phyloP scores from a whole-genome alignment of 2,888 invertebrate species.

The Conops quadrifasciatus region DNA sequence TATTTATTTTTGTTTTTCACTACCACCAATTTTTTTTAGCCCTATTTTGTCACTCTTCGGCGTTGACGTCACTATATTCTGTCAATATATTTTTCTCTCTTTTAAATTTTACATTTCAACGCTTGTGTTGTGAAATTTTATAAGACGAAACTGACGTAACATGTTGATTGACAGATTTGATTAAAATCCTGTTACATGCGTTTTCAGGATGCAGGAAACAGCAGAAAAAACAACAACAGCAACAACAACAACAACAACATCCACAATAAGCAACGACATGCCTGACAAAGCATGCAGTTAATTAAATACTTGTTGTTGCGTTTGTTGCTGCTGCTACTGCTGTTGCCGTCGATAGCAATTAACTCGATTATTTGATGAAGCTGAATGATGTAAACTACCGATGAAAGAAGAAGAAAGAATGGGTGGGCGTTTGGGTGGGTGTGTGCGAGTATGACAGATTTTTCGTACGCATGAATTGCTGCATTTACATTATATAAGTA shows the following conservation, averaged over 20 bases:
- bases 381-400: neutral
- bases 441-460: neutral
- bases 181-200: constrained; percentile 27
- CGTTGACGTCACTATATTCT: too few species aligned
- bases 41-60: too few species aligned
- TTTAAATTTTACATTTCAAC: too few species aligned
- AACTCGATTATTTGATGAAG: constrained; percentile 24
- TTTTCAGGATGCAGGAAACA: neutral
- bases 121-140: too few species aligned
- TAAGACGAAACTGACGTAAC: neutral
- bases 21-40: too few species aligned
- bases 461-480: too few species aligned
- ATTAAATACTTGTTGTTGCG: constrained; percentile 15
- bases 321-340: constrained; percentile 25
- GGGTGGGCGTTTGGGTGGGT: neutral
- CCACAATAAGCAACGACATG: neutral
- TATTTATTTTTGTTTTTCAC: too few species aligned
- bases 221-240: neutral
- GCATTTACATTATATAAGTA: too few species aligned
- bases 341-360: constrained; percentile 15
- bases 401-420: neutral
- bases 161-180: constrained; percentile 24
- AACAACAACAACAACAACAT: constrained; percentile 1
- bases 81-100: too few species aligned
- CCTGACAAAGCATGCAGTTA: constrained; percentile 29